phyloP scores from a whole-genome alignment of 1,140 invertebrate genomes.

The Tetragonula clypearis region DNA sequence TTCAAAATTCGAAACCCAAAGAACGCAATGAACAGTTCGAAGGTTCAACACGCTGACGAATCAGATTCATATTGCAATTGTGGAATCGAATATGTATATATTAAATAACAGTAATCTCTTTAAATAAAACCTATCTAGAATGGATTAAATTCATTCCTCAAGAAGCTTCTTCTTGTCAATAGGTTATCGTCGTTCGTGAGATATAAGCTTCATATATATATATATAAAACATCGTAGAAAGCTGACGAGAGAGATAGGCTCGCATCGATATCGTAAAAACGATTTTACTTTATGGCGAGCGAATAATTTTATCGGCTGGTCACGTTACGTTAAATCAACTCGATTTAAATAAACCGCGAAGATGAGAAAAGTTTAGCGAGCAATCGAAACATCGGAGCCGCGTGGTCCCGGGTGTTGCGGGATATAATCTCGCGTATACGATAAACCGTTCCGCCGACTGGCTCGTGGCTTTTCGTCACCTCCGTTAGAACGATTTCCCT shows the following conservation, averaged over 20 bases:
- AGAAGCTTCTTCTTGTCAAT: no score
- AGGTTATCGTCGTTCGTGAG: background rate
- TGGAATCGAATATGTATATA: no score
- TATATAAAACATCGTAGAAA: background rate
- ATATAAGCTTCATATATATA: conserved; percentile 43
- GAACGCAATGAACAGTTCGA: background rate
- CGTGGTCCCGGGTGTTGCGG: background rate
- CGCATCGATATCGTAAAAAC: conserved; percentile 39
- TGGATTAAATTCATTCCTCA: background rate
- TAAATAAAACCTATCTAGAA: background rate
- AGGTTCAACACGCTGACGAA: background rate
- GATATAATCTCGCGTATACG: conserved; percentile 5
- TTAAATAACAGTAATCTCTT: no score
- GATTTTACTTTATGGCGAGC: conserved; percentile 40
- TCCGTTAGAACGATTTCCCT: conserved; percentile 26
- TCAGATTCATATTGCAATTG: background rate
- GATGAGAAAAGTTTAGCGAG: background rate
- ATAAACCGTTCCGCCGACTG: background rate
- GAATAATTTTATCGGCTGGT: conserved; percentile 29
- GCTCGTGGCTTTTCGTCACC: conserved; percentile 19
- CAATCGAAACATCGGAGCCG: background rate
- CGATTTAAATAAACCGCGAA: background rate
- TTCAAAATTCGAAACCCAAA: background rate
- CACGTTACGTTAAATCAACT: background rate
- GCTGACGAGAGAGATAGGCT: conserved; percentile 24